phyloP scores from a whole-genome alignment of 2,888 invertebrate genomes.

The Oligia strigilis region DNA sequence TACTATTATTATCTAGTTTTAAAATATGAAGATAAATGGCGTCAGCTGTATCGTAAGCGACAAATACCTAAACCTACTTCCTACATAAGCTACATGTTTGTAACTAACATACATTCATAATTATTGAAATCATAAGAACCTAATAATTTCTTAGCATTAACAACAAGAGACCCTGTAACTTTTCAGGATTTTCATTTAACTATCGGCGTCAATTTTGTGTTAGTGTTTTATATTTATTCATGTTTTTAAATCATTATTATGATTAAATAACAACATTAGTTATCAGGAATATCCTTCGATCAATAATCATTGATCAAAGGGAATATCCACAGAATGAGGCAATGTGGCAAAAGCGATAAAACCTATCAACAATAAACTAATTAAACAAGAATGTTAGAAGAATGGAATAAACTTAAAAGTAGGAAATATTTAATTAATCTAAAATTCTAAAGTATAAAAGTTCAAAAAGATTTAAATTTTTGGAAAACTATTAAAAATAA shows the following conservation, averaged over 20 bases:
- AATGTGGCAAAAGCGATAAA: conserved; percentile 9
- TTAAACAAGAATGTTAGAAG: background rate
- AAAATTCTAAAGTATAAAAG: conserved; percentile 9
- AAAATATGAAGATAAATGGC: conserved; percentile 1
- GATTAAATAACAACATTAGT: background rate
- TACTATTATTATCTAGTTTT: conserved; percentile 4
- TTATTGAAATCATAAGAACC: conserved; percentile 40
- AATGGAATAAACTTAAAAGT: conserved; percentile 28
- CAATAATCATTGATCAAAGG: too few relatives aligned
- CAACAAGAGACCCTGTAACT: conserved; percentile 59
- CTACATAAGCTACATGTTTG: conserved; percentile 19
- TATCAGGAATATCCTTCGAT: conserved; percentile 1
- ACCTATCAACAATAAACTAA: conserved; percentile 24
- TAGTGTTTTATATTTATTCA: background rate
- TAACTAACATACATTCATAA: conserved; percentile 11
- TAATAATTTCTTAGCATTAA: conserved; percentile 46
- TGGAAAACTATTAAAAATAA: conserved; percentile 28
- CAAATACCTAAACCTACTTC: background rate
- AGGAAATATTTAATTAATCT: conserved; percentile 8
- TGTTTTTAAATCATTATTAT: conserved; percentile 8
- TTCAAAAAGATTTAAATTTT: background rate
- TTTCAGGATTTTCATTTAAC: conserved; percentile 37
- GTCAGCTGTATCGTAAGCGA: conserved; percentile 1
- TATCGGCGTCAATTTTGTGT: conserved; percentile 6
- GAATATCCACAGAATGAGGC: background rate